Percentiles rank a stretch among this genome's conserved stretches.
These are phyloP conservation scores for Buathra laborator DNA, from an alignment of 2,888 invertebrate genomes.

Conservation along the genomic window DNA sequence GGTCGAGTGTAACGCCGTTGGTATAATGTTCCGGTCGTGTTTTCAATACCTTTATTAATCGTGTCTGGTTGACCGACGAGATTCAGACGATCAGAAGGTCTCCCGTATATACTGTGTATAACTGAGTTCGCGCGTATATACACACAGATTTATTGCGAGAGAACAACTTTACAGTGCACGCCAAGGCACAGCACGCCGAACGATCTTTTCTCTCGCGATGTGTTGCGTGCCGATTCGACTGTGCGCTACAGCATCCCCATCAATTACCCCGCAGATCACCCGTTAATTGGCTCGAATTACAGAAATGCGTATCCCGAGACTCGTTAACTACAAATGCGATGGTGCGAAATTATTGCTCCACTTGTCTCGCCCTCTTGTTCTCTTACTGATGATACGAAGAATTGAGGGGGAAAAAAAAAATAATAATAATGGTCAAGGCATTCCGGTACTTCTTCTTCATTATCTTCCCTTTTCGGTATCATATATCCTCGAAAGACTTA, in stretches of 20 bases:
- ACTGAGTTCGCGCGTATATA: background rate
- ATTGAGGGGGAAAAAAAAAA: background rate
- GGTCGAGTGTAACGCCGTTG: constrained; percentile 60
- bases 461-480: background rate
- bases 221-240: constrained; percentile 72
- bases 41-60: constrained; percentile 74
- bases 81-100: constrained; percentile 21
- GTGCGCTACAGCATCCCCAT: constrained; percentile 70
- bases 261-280: constrained; percentile 73
- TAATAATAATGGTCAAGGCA: constrained; percentile 1
- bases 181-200: background rate
- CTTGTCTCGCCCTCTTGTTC: background rate
- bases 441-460: background rate
- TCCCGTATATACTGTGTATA: constrained; percentile 6
- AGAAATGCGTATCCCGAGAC: constrained; percentile 74
- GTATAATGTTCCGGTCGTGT: constrained; percentile 71
- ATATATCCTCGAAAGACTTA: background rate
- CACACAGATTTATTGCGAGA: constrained; percentile 41
- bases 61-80: constrained; percentile 59
- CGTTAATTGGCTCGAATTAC: constrained; percentile 79
- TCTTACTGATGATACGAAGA: constrained; percentile 2
- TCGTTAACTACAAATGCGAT: constrained; percentile 68
- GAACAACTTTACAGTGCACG: constrained; percentile 38
- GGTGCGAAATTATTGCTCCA: constrained; percentile 67
- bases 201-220: constrained; percentile 41